Evolutionary conservation across 2,113 vertebrate genomes (phyloP).

Genomic region (Poeciliopsis turrubarensis): DNA sequence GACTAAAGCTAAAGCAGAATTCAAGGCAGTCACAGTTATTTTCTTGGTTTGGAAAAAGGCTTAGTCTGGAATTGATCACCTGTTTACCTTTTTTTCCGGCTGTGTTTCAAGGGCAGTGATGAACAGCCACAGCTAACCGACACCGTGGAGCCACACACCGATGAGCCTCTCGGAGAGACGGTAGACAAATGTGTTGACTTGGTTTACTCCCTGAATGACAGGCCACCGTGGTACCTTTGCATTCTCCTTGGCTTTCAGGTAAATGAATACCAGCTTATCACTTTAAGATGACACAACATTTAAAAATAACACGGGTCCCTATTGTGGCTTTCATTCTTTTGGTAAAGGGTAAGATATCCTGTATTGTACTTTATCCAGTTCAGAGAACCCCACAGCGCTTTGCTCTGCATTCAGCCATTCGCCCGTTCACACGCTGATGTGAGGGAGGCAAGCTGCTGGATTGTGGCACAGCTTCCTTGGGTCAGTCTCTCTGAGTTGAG

Average conservation of each 20-base stretch:
- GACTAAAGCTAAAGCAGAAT: not conserved
- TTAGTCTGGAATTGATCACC: not conserved
- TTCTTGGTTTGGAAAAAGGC: not conserved
- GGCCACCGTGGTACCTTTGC: conserved; percentile 83
- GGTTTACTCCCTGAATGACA: conserved; percentile 79
- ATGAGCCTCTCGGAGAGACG: conserved; percentile 41
- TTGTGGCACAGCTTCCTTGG: too few species aligned
- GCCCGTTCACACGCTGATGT: too few species aligned
- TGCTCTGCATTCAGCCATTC: too few species aligned
- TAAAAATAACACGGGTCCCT: not conserved
- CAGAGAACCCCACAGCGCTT: too few species aligned
- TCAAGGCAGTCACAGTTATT: not conserved
- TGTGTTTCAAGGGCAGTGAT: conserved; percentile 49
- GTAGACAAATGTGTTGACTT: conserved; percentile 44
- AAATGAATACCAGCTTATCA: conserved; percentile 3
- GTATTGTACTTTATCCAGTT: too few species aligned
- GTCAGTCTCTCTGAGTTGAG: too few species aligned
- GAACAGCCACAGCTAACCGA: conserved; percentile 52
- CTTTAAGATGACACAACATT: not conserved
- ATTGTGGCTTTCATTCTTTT: not conserved
- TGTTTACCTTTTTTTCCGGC: not conserved
- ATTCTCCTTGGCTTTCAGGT: conserved; percentile 82
- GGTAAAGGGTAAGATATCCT: too few species aligned
- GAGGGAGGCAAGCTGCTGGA: too few species aligned
- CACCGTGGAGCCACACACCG: conserved; percentile 22